A percentile compares a stretch with the other conserved stretches of the same genome.
Evolutionary conservation across 2,888 invertebrate species (phyloP).

Genomic region (Acleris holmiana): DNA sequence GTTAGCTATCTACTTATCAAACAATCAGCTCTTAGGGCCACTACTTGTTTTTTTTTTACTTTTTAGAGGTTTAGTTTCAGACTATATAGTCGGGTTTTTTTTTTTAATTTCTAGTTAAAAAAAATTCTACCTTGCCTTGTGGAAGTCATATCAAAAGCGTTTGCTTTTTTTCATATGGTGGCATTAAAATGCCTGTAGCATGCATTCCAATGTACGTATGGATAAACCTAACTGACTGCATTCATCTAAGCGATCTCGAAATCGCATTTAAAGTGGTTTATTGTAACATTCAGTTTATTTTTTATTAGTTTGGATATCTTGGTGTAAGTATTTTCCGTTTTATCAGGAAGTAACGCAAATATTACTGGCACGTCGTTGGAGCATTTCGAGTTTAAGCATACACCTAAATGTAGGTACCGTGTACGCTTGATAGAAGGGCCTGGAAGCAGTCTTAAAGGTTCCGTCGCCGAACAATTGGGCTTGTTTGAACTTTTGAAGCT

Average conservation of each 20-base stretch:
- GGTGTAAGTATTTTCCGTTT: constrained; percentile 1
- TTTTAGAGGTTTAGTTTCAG: no score
- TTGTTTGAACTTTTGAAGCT: constrained; percentile 3
- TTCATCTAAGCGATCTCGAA: constrained; percentile 5
- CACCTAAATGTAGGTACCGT: constrained; percentile 10
- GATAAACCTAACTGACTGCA: not conserved
- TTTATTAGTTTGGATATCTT: not conserved
- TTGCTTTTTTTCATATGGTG: not conserved
- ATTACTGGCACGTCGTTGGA: constrained; percentile 6
- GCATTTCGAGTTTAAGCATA: not conserved
- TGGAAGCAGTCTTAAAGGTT: constrained; percentile 9
- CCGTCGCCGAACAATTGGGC: constrained; percentile 13
- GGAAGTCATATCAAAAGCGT: not conserved
- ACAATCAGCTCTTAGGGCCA: no score
- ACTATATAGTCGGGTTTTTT: no score
- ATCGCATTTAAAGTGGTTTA: constrained; percentile 9
- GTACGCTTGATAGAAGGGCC: constrained; percentile 4
- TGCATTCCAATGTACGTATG: not conserved
- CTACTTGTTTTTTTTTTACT: no score
- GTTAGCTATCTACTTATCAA: no score
- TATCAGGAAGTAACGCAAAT: constrained; percentile 8
- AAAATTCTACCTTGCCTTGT: not conserved
- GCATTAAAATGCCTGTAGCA: not conserved
- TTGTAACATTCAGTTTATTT: constrained; percentile 9
- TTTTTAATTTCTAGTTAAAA: no score